Evolutionary conservation across 1,140 invertebrate species (phyloP).

Genomic region (Zaprionus kolodkinae): DNA sequence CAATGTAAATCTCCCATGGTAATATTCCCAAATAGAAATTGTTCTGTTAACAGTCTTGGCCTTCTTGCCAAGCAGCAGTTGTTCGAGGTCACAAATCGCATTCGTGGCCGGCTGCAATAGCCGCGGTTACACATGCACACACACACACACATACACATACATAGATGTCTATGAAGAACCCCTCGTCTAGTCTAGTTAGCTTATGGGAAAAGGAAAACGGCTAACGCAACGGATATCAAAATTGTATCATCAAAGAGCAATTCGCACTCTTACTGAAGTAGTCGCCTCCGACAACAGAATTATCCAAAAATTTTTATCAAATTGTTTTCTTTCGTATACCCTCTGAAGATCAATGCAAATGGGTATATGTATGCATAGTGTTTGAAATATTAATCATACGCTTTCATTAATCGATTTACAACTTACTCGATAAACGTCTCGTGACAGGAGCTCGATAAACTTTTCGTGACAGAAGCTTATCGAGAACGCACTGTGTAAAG

Average conservation of each 20-base stretch:
- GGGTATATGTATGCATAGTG: background rate
- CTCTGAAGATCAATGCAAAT: background rate
- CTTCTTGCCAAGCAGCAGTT: conserved; percentile 41
- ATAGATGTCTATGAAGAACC: background rate
- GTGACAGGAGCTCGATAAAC: too few relatives aligned
- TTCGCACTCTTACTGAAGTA: background rate
- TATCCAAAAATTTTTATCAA: conserved; percentile 1
- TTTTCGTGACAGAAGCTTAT: too few relatives aligned
- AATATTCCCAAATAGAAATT: conserved; percentile 29
- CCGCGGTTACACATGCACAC: background rate
- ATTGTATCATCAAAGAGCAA: background rate
- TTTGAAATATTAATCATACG: background rate
- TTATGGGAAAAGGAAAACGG: background rate
- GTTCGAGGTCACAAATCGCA: conserved; percentile 47
- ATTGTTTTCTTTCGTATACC: background rate
- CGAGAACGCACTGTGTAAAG: background rate
- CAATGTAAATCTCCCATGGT: conserved; percentile 18
- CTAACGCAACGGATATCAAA: background rate
- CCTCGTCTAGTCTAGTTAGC: background rate
- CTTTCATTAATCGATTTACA: background rate
- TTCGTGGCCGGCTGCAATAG: conserved; percentile 33
- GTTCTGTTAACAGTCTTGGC: conserved; percentile 38
- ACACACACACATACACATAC: background rate
- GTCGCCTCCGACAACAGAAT: background rate
- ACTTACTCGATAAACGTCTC: background rate